Base-by-base conservation (phyloP, 2,797 vertebrate genomes). In the Halcyon smyrnensis region DNA sequence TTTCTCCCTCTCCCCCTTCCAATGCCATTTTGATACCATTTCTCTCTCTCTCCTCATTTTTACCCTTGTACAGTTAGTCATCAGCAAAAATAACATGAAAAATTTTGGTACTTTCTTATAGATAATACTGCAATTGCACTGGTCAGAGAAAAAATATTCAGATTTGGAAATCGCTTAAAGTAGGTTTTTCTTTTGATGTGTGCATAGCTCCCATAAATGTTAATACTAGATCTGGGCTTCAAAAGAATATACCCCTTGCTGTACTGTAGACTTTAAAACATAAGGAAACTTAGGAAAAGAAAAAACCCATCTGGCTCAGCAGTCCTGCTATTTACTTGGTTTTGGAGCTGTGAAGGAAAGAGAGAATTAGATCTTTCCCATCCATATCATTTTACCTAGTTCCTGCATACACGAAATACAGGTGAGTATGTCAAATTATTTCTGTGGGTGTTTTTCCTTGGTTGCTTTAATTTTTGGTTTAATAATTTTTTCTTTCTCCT, bases 141-240 rank as follows among this genome's bases (percentile, higher is more conserved):
- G 83, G 74, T 68, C 63, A 70, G 60, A 89, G 64, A 73, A 93
- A 93, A 80, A 94, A 73, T 15, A 90, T 63, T 93, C 69, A 79
- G 67, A 88, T 95, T 87, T 84, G 70, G 88, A 96, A 95, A 91
- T 87, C 90, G 39, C 80, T 88, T 94, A 86, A 95, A 84, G n/a
- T 91, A 93, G 23, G 11, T 37, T 90, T 91, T 93, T 60, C 93
- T 94, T 96, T 94, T 96, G 91, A 90, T 94, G 74, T 89, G 18
- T 73, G 24, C 63, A 5, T 76, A 75, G 81, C 43, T 95, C 54
- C 77, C 60, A 56, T 95, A 96, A 95, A 91, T 94, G 94, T 95
- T 96, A 95, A 90, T 93, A 64, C 67, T 94, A 25, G 80, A n/a
- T 80, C 60, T 84, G 28, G 70, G 80, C 85, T 94, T 97, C 91